A percentile compares a stretch with the other conserved stretches of the same genome.
These are phyloP conservation scores for Cyprinodon brontotheroides DNA, from an alignment of 2,113 vertebrate genomes.

Conservation along the genomic window DNA sequence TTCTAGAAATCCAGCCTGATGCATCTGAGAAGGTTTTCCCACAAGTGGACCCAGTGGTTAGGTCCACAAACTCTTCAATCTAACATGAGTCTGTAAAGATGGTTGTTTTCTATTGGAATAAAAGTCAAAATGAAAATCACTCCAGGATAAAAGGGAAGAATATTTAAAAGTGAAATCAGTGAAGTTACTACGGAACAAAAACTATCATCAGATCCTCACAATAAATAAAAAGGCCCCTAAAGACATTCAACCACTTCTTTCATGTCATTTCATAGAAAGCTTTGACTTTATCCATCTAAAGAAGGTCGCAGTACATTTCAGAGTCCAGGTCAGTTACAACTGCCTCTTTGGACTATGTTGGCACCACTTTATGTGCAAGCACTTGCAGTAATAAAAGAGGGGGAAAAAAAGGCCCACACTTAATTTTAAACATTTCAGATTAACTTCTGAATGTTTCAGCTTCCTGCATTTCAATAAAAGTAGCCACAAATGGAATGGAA, in stretches of 20 bases:
- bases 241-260: constrained; percentile 2
- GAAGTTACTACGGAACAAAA: constrained; percentile 1
- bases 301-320: constrained; percentile 1
- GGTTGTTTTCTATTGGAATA: neutral
- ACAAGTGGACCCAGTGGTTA: too few relatives aligned
- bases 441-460: constrained; percentile 28
- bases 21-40: too few relatives aligned
- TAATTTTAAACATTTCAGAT: constrained; percentile 21
- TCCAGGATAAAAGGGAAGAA: constrained; percentile 6
- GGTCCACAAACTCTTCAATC: neutral
- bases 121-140: neutral
- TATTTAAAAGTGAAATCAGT: neutral
- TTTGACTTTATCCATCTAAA: neutral
- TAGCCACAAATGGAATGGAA: constrained; percentile 63
- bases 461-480: constrained; percentile 24
- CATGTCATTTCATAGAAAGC: neutral
- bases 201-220: neutral
- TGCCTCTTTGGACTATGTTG: constrained; percentile 36
- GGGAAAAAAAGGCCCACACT: constrained; percentile 34
- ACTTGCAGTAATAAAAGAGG: constrained; percentile 26
- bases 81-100: constrained; percentile 1
- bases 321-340: constrained; percentile 7
- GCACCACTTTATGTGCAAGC: constrained; percentile 52
- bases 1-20: too few relatives aligned
- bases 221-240: constrained; percentile 6